Percentiles rank a stretch among this genome's conserved stretches.
Conservation (phyloP, 2,888 invertebrate genomes). For the Ecliptopera silaceata region DNA sequence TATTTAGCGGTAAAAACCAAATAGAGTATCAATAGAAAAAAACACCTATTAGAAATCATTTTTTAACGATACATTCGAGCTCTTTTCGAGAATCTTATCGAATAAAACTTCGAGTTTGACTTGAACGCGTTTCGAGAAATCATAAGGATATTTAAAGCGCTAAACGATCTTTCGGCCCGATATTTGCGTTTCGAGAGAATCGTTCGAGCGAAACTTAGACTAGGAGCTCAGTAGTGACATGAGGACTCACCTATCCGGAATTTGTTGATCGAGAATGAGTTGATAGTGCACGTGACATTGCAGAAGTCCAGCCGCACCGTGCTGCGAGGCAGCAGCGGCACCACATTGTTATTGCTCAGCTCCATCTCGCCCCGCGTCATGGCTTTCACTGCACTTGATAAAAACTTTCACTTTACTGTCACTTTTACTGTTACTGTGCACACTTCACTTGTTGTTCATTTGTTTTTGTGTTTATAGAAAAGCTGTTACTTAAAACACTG, state of each 20-base stretch:
- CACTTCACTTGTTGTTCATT: neutral
- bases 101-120: too few species aligned
- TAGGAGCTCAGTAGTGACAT: too few species aligned
- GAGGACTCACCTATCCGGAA: conserved; percentile 83
- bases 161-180: too few species aligned
- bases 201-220: too few species aligned
- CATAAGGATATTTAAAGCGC: too few species aligned
- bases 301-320: conserved; percentile 87
- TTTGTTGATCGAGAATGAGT: conserved; percentile 80
- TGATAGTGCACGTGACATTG: conserved; percentile 85
- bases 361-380: conserved; percentile 61
- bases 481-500: too few species aligned
- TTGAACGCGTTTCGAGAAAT: too few species aligned
- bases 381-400: conserved; percentile 20
- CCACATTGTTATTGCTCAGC: conserved; percentile 68
- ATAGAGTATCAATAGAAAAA: neutral
- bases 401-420: neutral
- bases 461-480: neutral
- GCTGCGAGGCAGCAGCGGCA: conserved; percentile 77
- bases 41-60: too few species aligned
- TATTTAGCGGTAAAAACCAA: too few species aligned
- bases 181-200: too few species aligned
- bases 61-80: too few species aligned
- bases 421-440: conserved; percentile 2
- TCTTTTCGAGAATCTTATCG: too few species aligned